phyloP scores from a whole-genome alignment of 2,113 vertebrate species.

The Pomatostomus ruficeps region DNA sequence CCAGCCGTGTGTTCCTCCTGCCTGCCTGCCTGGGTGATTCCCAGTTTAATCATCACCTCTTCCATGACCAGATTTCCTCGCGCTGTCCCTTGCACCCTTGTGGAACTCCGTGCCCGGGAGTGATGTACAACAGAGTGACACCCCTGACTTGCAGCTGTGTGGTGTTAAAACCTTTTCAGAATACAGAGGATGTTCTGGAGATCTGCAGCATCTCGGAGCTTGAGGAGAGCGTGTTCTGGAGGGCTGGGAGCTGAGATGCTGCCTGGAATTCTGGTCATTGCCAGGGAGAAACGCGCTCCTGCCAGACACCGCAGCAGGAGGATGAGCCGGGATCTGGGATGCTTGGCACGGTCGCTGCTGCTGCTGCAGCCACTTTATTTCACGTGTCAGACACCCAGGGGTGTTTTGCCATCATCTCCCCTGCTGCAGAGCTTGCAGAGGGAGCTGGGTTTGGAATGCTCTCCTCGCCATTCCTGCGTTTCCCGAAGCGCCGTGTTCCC shows the following conservation, averaged over 20 bases:
- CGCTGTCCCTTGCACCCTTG: neutral
- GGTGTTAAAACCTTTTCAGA: neutral
- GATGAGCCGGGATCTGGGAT: fast-evolving
- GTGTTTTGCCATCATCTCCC: fast-evolving
- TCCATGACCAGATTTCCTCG: neutral
- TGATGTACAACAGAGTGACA: no score
- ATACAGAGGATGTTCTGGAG: fast-evolving
- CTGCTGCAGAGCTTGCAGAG: neutral
- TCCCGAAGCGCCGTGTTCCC: neutral
- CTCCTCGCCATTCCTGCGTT: neutral
- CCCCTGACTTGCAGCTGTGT: neutral
- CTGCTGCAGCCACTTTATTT: fast-evolving
- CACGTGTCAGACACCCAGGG: neutral
- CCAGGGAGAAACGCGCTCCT: neutral
- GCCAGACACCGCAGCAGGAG: neutral
- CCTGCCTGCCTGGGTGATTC: neutral
- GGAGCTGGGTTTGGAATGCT: neutral
- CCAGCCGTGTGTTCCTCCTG: fast-evolving
- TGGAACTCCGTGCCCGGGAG: fast-evolving
- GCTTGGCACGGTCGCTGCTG: fast-evolving
- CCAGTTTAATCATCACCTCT: neutral
- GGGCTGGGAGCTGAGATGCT: neutral
- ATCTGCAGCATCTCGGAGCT: neutral
- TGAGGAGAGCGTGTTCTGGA: neutral
- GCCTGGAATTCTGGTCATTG: neutral